Conservation (phyloP, 2,113 vertebrate genomes). For the Australoheros scitulus region DNA sequence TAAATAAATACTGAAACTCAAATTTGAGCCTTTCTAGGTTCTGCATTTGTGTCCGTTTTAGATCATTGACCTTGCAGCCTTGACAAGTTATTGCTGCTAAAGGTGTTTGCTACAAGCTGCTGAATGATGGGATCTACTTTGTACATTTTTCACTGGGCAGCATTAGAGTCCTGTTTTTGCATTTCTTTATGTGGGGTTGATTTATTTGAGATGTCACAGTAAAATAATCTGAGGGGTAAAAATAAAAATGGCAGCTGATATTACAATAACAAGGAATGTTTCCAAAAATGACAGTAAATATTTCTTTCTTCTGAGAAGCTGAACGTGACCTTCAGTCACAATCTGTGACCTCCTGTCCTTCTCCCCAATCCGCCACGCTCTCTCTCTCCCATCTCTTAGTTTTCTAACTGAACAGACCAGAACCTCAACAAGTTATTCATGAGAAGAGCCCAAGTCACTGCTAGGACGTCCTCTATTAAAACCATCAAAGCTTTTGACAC, state of each 20-base stretch:
- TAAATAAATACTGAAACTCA: neutral
- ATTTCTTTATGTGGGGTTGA: too few relatives aligned
- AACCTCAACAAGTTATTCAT: neutral
- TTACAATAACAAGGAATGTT: neutral
- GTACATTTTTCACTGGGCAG: too few relatives aligned
- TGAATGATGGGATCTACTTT: neutral
- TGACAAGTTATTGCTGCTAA: neutral
- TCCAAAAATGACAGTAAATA: neutral
- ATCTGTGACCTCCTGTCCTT: neutral
- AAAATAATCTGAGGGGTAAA: too few relatives aligned
- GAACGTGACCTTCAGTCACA: neutral
- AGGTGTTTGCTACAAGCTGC: neutral
- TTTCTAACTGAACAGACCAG: neutral
- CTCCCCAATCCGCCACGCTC: neutral
- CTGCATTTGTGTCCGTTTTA: too few relatives aligned
- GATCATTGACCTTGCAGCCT: too few relatives aligned
- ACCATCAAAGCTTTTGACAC: neutral
- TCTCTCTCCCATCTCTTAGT: neutral
- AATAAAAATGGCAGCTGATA: too few relatives aligned
- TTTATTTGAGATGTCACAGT: too few relatives aligned
- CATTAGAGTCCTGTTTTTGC: too few relatives aligned
- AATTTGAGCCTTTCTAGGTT: too few relatives aligned
- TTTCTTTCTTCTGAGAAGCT: neutral
- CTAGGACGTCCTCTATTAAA: neutral
- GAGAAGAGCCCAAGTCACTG: neutral